These are phyloP conservation scores for Orchesellides sinensis DNA, from an alignment of 2,888 invertebrate genomes.

Conservation along the genomic window DNA sequence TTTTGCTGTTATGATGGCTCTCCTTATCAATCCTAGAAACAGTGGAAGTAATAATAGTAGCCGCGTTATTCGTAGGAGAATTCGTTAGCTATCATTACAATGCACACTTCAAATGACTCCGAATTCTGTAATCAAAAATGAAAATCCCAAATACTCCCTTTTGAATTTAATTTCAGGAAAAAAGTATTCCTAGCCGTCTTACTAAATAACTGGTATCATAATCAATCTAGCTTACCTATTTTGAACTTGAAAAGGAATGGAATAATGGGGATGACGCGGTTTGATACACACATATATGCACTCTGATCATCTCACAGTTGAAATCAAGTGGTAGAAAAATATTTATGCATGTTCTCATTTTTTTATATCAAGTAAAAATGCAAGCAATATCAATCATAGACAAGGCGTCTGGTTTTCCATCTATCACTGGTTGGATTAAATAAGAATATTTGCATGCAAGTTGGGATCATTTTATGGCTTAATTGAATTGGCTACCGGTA, in stretches of 20 bases:
- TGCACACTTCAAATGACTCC: neutral
- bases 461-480: slow-evolving; percentile 57
- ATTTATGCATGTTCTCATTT: slow-evolving; percentile 37
- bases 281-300: neutral
- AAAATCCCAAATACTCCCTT: slow-evolving; percentile 20
- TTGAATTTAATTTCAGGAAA: slow-evolving; percentile 32
- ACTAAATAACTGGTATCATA: slow-evolving; percentile 53
- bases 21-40: neutral
- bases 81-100: neutral
- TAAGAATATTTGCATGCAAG: slow-evolving; percentile 60
- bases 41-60: neutral
- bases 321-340: slow-evolving; percentile 23
- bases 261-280: slow-evolving; percentile 32
- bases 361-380: slow-evolving; percentile 54
- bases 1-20: neutral
- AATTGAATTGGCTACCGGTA: slow-evolving; percentile 63
- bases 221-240: slow-evolving; percentile 52
- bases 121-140: slow-evolving; percentile 29
- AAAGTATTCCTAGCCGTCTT: slow-evolving; percentile 20
- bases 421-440: slow-evolving; percentile 56
- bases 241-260: slow-evolving; percentile 55
- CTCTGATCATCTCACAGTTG: neutral
- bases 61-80: neutral
- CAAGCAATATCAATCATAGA: slow-evolving; percentile 54
- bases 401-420: slow-evolving; percentile 53